Base-by-base conservation (phyloP, 2,113 vertebrate genomes). In the Entelurus aequoreus region DNA sequence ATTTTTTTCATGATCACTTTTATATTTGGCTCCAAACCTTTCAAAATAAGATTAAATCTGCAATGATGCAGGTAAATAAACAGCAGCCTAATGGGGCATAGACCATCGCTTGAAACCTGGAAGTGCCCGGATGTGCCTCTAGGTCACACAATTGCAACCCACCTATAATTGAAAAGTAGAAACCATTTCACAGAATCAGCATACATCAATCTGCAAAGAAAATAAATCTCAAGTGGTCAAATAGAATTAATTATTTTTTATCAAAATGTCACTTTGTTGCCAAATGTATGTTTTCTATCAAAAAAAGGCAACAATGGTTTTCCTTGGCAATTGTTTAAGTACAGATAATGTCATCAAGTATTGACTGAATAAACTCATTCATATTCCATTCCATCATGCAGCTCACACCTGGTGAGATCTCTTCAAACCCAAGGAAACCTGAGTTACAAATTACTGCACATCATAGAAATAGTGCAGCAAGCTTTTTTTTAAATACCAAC, bases 401-500 rank as follows among this genome's bases (percentile, higher is more conserved):
- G 40, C 52, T 76, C 81, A 80, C 75, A 85, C 83, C 86, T 82
- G 84, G 84, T 71, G 73, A 86, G 83, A 74, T 81, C 74, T 63
- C 38, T 76, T 62, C 58, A 78, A 89, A 89, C 85, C 88, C 79
- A 66, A 75, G 84, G 84, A 89, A 87, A 87, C 74, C 91, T 87
- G 88, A 89, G 83, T 92, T 90, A 93, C 92, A 93, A 93, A 91
- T 90, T 89, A 89, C 78, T 65, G 81, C 84, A 92, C 92, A 90
- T 87, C 91, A 92, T 89, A 92, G 91, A 92, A 91, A 93, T 92
- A 91, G 88, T 93, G 91, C 93, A 93, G 89, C 93, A 94, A 92
- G 93, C 94, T 95, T 94, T 95, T 98, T 94, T 98, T 94, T 94
- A 97, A 96, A 97, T 95, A 97, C 92, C 94, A 95, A 92, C 90